A percentile compares a stretch with the other conserved stretches of the same genome.
phyloP scores from a whole-genome alignment of 2,113 vertebrate genomes.

The Colinus virginianus region DNA sequence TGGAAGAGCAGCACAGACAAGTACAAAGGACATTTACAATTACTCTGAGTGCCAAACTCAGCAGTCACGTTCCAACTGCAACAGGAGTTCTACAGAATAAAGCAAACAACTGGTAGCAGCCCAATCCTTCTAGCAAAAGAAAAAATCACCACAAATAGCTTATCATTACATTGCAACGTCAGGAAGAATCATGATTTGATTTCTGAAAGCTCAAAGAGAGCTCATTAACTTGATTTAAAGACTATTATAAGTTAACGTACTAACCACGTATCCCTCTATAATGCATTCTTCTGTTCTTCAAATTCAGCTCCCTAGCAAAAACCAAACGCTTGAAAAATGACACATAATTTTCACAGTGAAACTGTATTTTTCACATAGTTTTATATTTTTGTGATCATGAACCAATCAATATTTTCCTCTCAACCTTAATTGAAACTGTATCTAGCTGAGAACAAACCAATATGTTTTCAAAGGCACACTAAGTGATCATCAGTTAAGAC shows the following conservation, averaged over 20 bases:
- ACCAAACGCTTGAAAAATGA: neutral
- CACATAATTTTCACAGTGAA: neutral
- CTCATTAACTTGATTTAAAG: neutral
- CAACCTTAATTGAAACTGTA: neutral
- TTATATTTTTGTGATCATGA: neutral
- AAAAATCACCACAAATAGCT: neutral
- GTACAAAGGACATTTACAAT: constrained; percentile 28
- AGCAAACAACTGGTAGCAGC: constrained; percentile 3
- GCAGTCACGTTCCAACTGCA: neutral
- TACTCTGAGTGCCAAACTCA: neutral
- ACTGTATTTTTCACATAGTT: neutral
- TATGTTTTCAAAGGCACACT: neutral
- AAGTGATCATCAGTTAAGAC: neutral
- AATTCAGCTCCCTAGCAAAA: neutral
- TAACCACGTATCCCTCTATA: neutral
- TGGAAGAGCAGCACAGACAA: constrained; percentile 37
- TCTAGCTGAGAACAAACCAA: neutral
- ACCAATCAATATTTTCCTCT: neutral
- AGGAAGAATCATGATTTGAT: neutral
- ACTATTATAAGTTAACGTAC: neutral
- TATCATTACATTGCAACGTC: neutral
- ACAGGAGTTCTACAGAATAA: rapidly evolving
- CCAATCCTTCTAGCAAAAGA: neutral
- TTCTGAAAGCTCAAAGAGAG: constrained; percentile 3
- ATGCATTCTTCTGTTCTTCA: neutral